Evolutionary conservation across 2,113 vertebrate species (phyloP), one percentile per base, ranked within the genome.

Genomic region (Cyphomyrus discorhynchus): DNA sequence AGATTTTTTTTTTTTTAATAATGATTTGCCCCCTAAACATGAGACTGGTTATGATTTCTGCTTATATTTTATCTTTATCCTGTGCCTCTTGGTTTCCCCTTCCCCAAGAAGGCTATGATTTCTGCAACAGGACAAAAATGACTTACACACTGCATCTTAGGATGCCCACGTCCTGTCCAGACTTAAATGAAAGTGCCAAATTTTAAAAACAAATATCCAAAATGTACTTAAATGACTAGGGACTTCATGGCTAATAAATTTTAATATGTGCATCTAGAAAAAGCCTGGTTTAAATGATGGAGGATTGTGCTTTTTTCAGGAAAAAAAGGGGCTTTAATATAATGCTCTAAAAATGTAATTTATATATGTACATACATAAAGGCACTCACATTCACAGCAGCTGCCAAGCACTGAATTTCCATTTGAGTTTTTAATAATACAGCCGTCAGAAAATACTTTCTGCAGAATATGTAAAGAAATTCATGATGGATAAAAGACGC

Each of bases 351-450:
- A 91, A 91, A 53, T 58, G 92, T 91, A 91, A 88, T 86, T 91
- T 53, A 77, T 88, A 70, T 27, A 17, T 11, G 47, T 62, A 86
- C 24, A 45, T 88, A 46, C 27, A 50, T 80, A 88, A 93, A 93
- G 93, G 93, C 93, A 93, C 93, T 93, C 91, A 86, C 91, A 56
- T 62, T 52, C 58, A 90, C 86, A 88, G 88, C 88, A 82, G 84
- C 86, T 90, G 86, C 83, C 85, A 89, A 89, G 88, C 88, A 89
- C 77, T 89, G 39, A 90, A 82, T 15, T 90, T 90, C 39, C 46
- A 91, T 92, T 62, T 89, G 53, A 27, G n/a, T 91, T 88, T 39
- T 84, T 56, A 47, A 88, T n/a, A 70, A 90, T 47, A 62, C 86
- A 53, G 86, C 86, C 47, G 17, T 88, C n/a, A 88, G 70, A 86